Conservation (phyloP, 2,113 vertebrate genomes). For the Leuciscus idus region DNA sequence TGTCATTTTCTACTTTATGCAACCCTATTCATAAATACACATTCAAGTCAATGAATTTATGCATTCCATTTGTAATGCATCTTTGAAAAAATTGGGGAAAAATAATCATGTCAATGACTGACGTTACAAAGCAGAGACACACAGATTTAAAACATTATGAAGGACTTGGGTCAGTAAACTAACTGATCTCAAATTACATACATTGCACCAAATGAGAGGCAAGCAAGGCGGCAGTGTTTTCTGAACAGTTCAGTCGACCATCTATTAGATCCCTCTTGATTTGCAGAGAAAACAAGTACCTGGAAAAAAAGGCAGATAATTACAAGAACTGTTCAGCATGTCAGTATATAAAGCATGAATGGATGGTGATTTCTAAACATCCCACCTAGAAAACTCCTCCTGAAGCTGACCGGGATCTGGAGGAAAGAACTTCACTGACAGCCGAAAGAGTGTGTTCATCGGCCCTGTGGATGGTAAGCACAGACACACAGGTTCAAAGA, state of each 20-base stretch:
- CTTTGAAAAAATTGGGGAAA: not conserved
- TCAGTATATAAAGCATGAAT: not conserved
- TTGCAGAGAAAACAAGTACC: slow-evolving; percentile 94
- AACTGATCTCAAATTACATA: slow-evolving; percentile 64
- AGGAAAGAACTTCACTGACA: slow-evolving; percentile 97
- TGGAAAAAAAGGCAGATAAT: slow-evolving; percentile 60
- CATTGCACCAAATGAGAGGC: slow-evolving; percentile 91
- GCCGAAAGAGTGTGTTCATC: slow-evolving; percentile 84
- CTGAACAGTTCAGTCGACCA: slow-evolving; percentile 83
- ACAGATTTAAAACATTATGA: not conserved
- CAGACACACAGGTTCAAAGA: slow-evolving; percentile 20
- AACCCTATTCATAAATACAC: not conserved
- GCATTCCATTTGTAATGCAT: not conserved
- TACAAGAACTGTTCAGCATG: not conserved
- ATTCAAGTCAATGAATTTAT: not conserved
- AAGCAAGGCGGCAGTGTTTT: slow-evolving; percentile 88
- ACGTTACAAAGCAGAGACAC: not conserved
- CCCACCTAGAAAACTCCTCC: slow-evolving; percentile 93
- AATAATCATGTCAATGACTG: not conserved
- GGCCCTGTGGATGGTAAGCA: slow-evolving; percentile 79
- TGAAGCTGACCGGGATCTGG: slow-evolving; percentile 96
- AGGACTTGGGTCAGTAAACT: not conserved
- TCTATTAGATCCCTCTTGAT: slow-evolving; percentile 93
- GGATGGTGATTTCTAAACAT: not conserved
- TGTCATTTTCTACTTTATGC: not conserved